Evolutionary conservation across 2,888 invertebrate species (phyloP).

Genomic region (Ischnus inquisitorius): DNA sequence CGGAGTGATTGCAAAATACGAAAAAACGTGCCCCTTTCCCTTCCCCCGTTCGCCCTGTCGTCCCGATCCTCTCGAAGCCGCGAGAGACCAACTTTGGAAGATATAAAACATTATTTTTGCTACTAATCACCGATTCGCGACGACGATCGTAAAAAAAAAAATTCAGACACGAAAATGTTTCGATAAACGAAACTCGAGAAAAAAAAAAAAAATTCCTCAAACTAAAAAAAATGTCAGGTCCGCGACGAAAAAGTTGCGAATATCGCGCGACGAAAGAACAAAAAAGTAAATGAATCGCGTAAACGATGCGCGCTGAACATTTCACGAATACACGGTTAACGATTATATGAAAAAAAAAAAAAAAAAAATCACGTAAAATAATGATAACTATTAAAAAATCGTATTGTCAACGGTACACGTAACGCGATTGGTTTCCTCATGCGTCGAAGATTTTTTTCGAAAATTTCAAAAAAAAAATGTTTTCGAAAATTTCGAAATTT

Average conservation of each 20-base stretch:
- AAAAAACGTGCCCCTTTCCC: slow-evolving; percentile 9
- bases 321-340: slow-evolving; percentile 49
- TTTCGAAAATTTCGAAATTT: no score
- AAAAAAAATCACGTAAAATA: slow-evolving; percentile 33
- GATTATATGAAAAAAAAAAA: slow-evolving; percentile 10
- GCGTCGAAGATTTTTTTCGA: no score
- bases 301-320: slow-evolving; percentile 28
- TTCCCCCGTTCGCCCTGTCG: slow-evolving; percentile 3
- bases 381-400: slow-evolving; percentile 36
- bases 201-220: slow-evolving; percentile 14
- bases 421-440: slow-evolving; percentile 35
- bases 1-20: slow-evolving; percentile 30
- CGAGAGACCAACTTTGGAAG: slow-evolving; percentile 46
- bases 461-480: no score
- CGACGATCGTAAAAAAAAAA: slow-evolving; percentile 29
- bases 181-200: slow-evolving; percentile 13
- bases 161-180: slow-evolving; percentile 18
- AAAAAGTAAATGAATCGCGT: slow-evolving; percentile 1
- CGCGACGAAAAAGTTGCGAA: slow-evolving; percentile 13
- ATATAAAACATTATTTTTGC: slow-evolving; percentile 69
- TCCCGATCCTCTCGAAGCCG: slow-evolving; percentile 6
- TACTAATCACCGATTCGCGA: slow-evolving; percentile 62
- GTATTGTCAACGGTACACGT: slow-evolving; percentile 14
- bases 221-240: neutral
- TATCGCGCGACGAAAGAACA: slow-evolving; percentile 5